A percentile compares a stretch with the other conserved stretches of the same genome.
Evolutionary conservation across 2,888 invertebrate genomes (phyloP).

Genomic region (Drosophila engyochracea): DNA sequence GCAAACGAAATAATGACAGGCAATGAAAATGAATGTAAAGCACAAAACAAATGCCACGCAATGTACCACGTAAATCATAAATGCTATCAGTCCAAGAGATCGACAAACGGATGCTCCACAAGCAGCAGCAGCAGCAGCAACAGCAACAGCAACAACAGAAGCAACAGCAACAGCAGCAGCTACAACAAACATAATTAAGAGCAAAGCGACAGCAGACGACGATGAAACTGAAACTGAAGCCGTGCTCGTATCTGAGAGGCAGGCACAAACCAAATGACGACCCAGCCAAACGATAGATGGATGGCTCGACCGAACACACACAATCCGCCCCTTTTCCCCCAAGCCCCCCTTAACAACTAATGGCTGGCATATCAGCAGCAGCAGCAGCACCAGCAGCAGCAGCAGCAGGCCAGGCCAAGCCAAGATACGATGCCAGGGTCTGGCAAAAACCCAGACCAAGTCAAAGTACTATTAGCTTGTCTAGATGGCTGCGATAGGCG

Average conservation of each 20-base stretch:
- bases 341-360: conserved; percentile 13
- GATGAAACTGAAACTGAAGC: conserved; percentile 38
- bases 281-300: conserved; percentile 52
- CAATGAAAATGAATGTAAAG: conserved; percentile 68
- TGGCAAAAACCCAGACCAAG: conserved; percentile 25
- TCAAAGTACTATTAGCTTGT: conserved; percentile 58
- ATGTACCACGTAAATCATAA: conserved; percentile 81
- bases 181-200: conserved; percentile 77
- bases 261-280: conserved; percentile 55
- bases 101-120: conserved; percentile 78
- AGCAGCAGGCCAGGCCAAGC: conserved; percentile 32
- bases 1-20: conserved; percentile 66
- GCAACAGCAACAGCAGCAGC: conserved; percentile 28
- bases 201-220: conserved; percentile 53
- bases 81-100: conserved; percentile 76
- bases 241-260: conserved; percentile 34
- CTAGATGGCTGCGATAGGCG: conserved; percentile 59
- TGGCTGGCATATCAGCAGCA: conserved; percentile 47
- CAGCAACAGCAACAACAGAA: conserved; percentile 19
- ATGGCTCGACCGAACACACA: conserved; percentile 34
- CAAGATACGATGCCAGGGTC: neutral
- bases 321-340: neutral
- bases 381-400: conserved; percentile 36
- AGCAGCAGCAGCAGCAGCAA: conserved; percentile 47
- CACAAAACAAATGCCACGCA: conserved; percentile 74